Percentiles rank a stretch among this genome's conserved stretches.
phyloP scores from a whole-genome alignment of 2,113 vertebrate genomes.

The Tapirus terrestris region DNA sequence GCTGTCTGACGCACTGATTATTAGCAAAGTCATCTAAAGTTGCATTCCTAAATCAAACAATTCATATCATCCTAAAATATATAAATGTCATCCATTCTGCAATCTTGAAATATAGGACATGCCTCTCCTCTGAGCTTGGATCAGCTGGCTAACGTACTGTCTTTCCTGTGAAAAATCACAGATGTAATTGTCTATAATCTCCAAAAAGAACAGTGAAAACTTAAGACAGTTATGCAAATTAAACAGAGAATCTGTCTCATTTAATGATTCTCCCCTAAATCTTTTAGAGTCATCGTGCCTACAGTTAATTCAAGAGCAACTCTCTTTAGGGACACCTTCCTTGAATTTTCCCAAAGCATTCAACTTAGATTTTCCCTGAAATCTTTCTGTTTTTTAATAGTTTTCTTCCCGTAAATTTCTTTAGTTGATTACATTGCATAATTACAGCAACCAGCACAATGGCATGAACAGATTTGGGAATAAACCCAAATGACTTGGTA shows the following conservation, averaged over 20 bases:
- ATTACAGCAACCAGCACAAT: neutral
- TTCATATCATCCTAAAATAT: neutral
- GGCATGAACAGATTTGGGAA: neutral
- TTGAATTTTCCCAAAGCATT: neutral
- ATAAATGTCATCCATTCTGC: neutral
- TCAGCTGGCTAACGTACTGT: neutral
- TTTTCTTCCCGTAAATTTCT: neutral
- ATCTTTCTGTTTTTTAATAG: neutral
- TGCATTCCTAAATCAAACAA: neutral
- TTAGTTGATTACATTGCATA: neutral
- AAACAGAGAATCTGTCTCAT: neutral
- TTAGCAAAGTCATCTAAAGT: neutral
- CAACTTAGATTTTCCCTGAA: neutral
- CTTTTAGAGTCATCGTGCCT: neutral
- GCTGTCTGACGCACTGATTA: neutral
- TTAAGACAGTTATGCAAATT: neutral
- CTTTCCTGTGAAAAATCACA: neutral
- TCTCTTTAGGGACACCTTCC: neutral
- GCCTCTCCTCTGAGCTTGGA: neutral
- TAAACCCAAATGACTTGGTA: neutral
- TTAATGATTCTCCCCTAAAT: neutral
- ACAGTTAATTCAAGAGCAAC: neutral
- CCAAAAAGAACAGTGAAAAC: neutral
- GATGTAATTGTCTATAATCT: neutral
- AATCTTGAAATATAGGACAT: neutral